phyloP scores from a whole-genome alignment of 2,888 invertebrate species.

The Gibbula magus region DNA sequence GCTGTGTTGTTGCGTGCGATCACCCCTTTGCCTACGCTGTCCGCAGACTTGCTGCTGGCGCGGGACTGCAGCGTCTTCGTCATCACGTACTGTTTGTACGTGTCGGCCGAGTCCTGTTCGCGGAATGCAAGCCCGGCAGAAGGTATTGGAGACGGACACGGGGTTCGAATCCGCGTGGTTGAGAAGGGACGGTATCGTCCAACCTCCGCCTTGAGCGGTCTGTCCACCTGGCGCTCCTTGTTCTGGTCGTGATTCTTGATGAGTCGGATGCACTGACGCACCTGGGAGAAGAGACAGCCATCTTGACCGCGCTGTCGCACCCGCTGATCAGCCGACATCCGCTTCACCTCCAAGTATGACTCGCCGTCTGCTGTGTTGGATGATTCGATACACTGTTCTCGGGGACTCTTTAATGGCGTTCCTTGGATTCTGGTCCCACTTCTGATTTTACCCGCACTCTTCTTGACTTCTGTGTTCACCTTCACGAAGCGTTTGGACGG shows the following conservation, averaged over 20 bases:
- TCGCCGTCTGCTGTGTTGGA: not conserved
- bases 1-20: slow-evolving; percentile 23
- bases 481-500: slow-evolving; percentile 26
- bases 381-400: not conserved
- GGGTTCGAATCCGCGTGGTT: slow-evolving; percentile 32
- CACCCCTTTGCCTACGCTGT: not conserved
- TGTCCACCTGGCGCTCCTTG: slow-evolving; percentile 9
- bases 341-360: not conserved
- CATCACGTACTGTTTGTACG: slow-evolving; percentile 22
- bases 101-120: slow-evolving; percentile 29
- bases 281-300: slow-evolving; percentile 36
- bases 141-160: slow-evolving; percentile 11
- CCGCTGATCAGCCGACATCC: slow-evolving; percentile 30
- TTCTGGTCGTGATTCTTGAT: slow-evolving; percentile 25
- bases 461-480: not conserved
- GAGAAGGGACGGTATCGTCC: slow-evolving; percentile 41
- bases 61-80: not conserved
- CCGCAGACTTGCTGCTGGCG: not conserved
- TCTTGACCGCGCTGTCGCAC: slow-evolving; percentile 28
- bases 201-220: slow-evolving; percentile 34
- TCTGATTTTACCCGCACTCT: not conserved
- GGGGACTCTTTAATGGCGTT: not conserved
- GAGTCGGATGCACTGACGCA: slow-evolving; percentile 38
- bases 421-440: not conserved
- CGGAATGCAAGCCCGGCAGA: not conserved